Evolutionary conservation across 2,888 invertebrate genomes (phyloP), one percentile per base, ranked within the genome.

Genomic region (Epistrophe grossulariae): DNA sequence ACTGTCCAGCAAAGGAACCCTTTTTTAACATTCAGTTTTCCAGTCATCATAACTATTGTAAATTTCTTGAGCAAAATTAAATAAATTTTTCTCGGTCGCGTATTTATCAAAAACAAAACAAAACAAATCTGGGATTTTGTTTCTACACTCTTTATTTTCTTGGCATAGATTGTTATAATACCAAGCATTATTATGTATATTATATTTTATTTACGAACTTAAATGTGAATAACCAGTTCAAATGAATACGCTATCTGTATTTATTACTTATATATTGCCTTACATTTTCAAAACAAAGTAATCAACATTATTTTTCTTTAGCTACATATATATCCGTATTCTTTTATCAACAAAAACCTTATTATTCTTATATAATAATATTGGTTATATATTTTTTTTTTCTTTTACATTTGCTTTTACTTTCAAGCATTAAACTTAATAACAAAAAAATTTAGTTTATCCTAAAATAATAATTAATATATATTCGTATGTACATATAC

Each of bases 81-180:
- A 24, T n/a, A n/a, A 3, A 24, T 24, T 24, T 24, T 31, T 31
- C 4, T 13, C 4, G 15, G 15, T 15, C 15, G 1, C 13, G 13
- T 43, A 15, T 15, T 15, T 1, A 15, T 6, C 7, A 43, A 6
- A 15, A 43, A n/a, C 43, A 43, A 40, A 40, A 11, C 40, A 10
- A 40, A 15, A 15, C 43, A 43, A 43, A 43, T 45, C 0, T 19
- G n/a, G 7, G 43, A 9, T 43, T 40, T 76, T 78, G 73, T 80
- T 13, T 43, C 70, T 72, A 82, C 85, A 79, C 50, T 74, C 79
- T 87, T 87, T 87, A 15, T 35, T 79, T 50, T 79, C 38, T 78
- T 87, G 82, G 82, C 59, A 74, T 60, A 79, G 31, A 52, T 76
- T 79, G 8, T 72, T 71, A 76, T 11, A 79, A 70, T 79, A 66